Evolutionary conservation across 2,888 invertebrate species (phyloP).

Genomic region (Drosophila anomalipes): DNA sequence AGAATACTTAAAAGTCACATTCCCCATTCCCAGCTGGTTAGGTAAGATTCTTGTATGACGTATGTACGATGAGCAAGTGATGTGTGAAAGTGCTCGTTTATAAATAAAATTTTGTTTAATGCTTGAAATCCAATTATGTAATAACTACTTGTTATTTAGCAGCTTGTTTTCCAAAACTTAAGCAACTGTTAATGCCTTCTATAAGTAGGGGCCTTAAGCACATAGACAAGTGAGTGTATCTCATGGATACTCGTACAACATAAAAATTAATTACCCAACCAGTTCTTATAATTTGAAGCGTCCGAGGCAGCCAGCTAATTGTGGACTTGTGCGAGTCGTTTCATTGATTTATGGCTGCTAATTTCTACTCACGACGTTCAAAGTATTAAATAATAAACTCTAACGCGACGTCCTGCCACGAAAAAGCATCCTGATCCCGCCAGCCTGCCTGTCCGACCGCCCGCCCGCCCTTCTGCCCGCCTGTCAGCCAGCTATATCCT

Average conservation of each 20-base stretch:
- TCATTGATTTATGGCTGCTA: slow-evolving; percentile 78
- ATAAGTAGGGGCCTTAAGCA: neutral
- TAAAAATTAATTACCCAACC: slow-evolving; percentile 67
- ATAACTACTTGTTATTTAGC: slow-evolving; percentile 20
- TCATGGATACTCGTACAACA: slow-evolving; percentile 30
- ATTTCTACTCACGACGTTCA: slow-evolving; percentile 75
- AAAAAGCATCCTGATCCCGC: slow-evolving; percentile 51
- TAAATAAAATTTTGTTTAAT: neutral
- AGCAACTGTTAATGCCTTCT: slow-evolving; percentile 26
- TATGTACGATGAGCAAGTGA: neutral
- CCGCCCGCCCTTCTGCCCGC: slow-evolving; percentile 23
- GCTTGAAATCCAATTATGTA: slow-evolving; percentile 6
- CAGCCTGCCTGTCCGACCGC: slow-evolving; percentile 3
- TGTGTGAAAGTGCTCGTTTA: neutral
- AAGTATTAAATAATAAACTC: slow-evolving; percentile 79
- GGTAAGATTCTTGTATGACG: neutral
- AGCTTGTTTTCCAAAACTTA: slow-evolving; percentile 14
- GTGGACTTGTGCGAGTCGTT: slow-evolving; percentile 76
- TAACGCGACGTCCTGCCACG: slow-evolving; percentile 59
- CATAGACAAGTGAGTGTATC: slow-evolving; percentile 20
- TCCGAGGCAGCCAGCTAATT: slow-evolving; percentile 63
- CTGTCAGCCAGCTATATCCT: slow-evolving; percentile 2
- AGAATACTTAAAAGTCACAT: neutral
- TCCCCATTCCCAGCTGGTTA: neutral
- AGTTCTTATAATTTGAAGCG: slow-evolving; percentile 55